Evolutionary conservation across 1,140 invertebrate genomes (phyloP), one percentile per base, ranked within the genome.

Genomic region (Solenopsis fugax): DNA sequence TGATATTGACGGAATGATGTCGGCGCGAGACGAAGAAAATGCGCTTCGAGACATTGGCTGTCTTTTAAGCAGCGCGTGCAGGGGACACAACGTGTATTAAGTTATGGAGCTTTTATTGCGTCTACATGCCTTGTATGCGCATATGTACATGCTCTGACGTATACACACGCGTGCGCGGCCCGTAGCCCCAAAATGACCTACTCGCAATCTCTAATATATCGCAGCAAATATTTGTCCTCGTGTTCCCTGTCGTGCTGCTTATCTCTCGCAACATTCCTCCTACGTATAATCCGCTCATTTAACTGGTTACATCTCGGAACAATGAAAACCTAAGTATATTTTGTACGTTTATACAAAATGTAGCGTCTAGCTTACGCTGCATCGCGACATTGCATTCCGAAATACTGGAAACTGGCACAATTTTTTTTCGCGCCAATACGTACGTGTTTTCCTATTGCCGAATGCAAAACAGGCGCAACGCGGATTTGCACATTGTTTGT

Each of bases 121-220:
- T 82, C 24, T 56, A 67, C 24, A 34, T 56, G 34, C 58, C 29
- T 37, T 67, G 50, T 24, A 16, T 41, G 34, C 34, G 16, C n/a
- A n/a, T 45, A 45, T 18, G 34, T 60, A 6, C 6, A 67, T 16
- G 18, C 41, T 3, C 37, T 6, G 41, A 2, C 18, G 24, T 72
- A 45, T 76, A 16, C 37, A 60, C 10, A 29, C 41, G 13, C 41
- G 37, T 24, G n/a, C 21, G 41, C 6, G 34, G 41, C 41, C 16
- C 52, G 37, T 60, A 72, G 67, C 48, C 24, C 37, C 67, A 18
- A 82, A 82, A 82, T 82, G 80, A 82, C 54, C 67, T 34, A 82
- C 69, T 82, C 67, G 54, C 80, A 48, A 60, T 73, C 65, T 73
- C 67, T 60, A 82, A 82, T 82, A 82, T 82, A 82, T 82, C 69